Evolutionary conservation across 2,888 invertebrate genomes (phyloP).

Genomic region (Drosophila anomalata): DNA sequence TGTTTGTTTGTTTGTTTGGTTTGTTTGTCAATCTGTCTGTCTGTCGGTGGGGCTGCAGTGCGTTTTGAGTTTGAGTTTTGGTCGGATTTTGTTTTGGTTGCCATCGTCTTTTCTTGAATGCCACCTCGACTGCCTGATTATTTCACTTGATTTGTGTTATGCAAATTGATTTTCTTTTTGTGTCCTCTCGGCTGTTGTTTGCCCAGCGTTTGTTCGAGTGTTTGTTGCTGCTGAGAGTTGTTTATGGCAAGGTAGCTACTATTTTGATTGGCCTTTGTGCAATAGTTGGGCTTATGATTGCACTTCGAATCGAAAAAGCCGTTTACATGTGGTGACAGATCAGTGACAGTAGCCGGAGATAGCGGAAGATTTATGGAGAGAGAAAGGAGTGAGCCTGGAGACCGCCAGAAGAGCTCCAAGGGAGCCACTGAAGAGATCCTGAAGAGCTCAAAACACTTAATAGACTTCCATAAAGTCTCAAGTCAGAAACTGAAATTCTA

Average conservation of each 20-base stretch:
- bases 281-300: slow-evolving; percentile 40
- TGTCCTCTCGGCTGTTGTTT: slow-evolving; percentile 22
- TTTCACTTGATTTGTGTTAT: slow-evolving; percentile 65
- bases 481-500: too few relatives aligned
- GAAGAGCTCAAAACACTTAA: too few relatives aligned
- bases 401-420: slow-evolving; percentile 16
- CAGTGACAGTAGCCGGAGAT: neutral
- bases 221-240: slow-evolving; percentile 30
- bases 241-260: slow-evolving; percentile 53
- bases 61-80: slow-evolving; percentile 8
- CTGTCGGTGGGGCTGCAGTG: slow-evolving; percentile 35
- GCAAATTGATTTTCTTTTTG: slow-evolving; percentile 72
- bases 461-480: too few relatives aligned
- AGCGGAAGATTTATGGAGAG: neutral
- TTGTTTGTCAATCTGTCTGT: slow-evolving; percentile 70
- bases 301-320: slow-evolving; percentile 32
- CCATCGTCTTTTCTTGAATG: neutral
- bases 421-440: too few relatives aligned
- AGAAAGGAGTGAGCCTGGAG: too few relatives aligned
- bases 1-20: slow-evolving; percentile 69
- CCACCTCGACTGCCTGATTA: slow-evolving; percentile 42
- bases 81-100: slow-evolving; percentile 15
- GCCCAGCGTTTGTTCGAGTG: slow-evolving; percentile 32
- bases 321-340: slow-evolving; percentile 7
- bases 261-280: slow-evolving; percentile 52